Percentiles rank a stretch among this genome's conserved stretches.
Evolutionary conservation across 2,113 vertebrate genomes (phyloP).

Genomic region (Motacilla alba): DNA sequence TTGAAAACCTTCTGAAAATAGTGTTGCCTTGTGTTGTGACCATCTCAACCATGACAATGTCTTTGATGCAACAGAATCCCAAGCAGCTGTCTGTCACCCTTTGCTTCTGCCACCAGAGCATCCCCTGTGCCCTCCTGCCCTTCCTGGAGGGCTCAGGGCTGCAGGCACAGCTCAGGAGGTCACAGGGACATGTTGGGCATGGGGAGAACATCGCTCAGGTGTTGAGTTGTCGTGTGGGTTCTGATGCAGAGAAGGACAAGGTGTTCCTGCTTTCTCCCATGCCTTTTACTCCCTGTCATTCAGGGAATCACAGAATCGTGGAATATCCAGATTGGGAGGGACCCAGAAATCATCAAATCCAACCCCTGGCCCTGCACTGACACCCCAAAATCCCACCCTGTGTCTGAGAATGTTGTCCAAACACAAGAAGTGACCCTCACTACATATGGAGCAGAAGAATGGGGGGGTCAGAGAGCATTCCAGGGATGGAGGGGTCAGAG

Average conservation of each 20-base stretch:
- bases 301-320: background rate
- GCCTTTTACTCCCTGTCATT: background rate
- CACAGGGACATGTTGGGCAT: background rate
- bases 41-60: background rate
- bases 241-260: background rate
- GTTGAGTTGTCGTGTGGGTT: background rate
- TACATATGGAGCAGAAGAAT: background rate
- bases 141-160: background rate
- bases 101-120: background rate
- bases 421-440: background rate
- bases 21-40: background rate
- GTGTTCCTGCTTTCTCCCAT: background rate
- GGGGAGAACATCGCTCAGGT: background rate
- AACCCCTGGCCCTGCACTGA: background rate
- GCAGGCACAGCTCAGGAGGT: background rate
- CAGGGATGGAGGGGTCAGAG: too few species aligned
- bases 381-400: background rate
- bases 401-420: background rate
- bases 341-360: background rate
- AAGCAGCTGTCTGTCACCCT: too few species aligned
- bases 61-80: background rate
- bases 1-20: background rate
- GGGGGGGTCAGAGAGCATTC: background rate
- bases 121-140: background rate
- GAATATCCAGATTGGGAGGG: background rate